phyloP scores from a whole-genome alignment of 2,113 vertebrate species.

The Cottus gobio region DNA sequence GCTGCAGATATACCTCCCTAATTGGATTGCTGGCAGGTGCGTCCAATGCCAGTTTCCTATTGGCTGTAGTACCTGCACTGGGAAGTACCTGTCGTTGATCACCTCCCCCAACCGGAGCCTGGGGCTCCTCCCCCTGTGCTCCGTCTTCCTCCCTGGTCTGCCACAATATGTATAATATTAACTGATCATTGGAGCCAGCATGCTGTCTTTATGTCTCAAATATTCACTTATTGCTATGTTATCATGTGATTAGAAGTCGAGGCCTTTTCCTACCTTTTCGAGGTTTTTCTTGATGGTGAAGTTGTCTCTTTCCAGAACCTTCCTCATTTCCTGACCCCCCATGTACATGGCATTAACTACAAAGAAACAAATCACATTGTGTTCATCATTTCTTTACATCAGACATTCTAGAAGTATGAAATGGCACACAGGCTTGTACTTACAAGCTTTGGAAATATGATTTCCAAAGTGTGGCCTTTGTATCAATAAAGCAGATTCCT shows the following conservation, averaged over 20 bases:
- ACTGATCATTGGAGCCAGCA: background rate
- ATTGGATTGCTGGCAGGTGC: too few relatives aligned
- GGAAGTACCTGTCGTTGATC: too few relatives aligned
- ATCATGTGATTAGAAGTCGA: background rate
- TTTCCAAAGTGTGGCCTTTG: background rate
- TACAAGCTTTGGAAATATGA: background rate
- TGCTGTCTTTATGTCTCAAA: background rate
- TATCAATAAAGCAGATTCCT: background rate
- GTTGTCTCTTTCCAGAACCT: slow-evolving; percentile 89
- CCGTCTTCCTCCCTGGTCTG: too few relatives aligned
- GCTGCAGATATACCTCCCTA: too few relatives aligned
- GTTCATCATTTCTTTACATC: background rate
- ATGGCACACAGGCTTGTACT: background rate
- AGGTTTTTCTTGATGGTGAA: slow-evolving; percentile 87
- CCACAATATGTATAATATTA: background rate
- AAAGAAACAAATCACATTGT: slow-evolving; percentile 20
- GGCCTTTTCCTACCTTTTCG: slow-evolving; percentile 87
- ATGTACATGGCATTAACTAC: slow-evolving; percentile 93
- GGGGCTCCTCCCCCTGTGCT: too few relatives aligned
- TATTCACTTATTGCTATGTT: background rate
- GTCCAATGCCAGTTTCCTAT: too few relatives aligned
- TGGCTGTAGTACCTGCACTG: too few relatives aligned
- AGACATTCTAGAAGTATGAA: background rate
- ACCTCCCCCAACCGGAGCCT: too few relatives aligned
- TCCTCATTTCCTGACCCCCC: slow-evolving; percentile 93